A percentile compares a stretch with the other conserved stretches of the same genome.
These are phyloP conservation scores for Tragulus kanchil DNA, from an alignment of 2,113 vertebrate species.

Conservation along the genomic window DNA sequence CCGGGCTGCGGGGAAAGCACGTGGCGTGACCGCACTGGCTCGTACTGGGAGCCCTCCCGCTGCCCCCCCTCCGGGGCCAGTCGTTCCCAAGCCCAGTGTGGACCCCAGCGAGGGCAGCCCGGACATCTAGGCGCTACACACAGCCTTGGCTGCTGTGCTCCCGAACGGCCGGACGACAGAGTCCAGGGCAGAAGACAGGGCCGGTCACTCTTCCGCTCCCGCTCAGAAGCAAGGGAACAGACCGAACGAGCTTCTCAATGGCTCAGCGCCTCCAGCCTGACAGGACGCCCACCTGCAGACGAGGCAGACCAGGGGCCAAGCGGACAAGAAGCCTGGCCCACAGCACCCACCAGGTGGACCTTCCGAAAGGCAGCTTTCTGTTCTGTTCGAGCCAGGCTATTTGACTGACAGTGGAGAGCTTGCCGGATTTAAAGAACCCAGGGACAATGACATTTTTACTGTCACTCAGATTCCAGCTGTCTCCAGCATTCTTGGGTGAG, in stretches of 20 bases:
- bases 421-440: background rate
- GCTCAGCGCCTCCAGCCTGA: background rate
- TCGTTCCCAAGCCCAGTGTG: background rate
- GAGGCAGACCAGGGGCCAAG: background rate
- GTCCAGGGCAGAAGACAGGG: background rate
- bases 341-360: background rate
- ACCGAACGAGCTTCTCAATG: background rate
- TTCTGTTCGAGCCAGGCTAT: background rate
- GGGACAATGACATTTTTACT: fast-evolving
- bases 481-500: fast-evolving
- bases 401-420: background rate
- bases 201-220: background rate
- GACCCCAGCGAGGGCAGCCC: fast-evolving
- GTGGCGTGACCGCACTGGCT: fast-evolving
- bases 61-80: background rate
- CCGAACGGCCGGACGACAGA: fast-evolving
- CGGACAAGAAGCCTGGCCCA: background rate
- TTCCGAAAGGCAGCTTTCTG: background rate
- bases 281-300: fast-evolving
- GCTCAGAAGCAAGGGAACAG: background rate
- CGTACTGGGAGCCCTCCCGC: background rate
- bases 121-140: background rate
- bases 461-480: background rate
- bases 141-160: background rate
- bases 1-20: background rate